Percentiles rank a stretch among this genome's conserved stretches.
These are phyloP conservation scores for Xestia rhomboidea DNA, from an alignment of 2,888 invertebrate species.

Conservation along the genomic window DNA sequence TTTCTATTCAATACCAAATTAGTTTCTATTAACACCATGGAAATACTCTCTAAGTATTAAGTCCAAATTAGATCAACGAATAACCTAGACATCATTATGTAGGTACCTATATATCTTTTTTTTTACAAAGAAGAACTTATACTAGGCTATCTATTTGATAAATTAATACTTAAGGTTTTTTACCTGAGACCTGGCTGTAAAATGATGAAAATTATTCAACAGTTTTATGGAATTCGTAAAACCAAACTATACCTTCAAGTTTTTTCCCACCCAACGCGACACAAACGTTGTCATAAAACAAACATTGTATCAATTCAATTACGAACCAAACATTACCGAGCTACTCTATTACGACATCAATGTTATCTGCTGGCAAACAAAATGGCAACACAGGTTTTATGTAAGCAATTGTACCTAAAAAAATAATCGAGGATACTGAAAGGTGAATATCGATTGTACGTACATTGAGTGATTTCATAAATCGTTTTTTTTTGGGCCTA, in stretches of 20 bases:
- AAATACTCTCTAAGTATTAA: neutral
- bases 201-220: neutral
- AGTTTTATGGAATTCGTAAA: constrained; percentile 2
- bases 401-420: constrained; percentile 38
- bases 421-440: neutral
- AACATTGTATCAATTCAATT: constrained; percentile 55
- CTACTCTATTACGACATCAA: constrained; percentile 55
- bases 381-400: constrained; percentile 50
- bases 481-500: neutral
- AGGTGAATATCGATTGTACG: neutral
- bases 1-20: neutral
- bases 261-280: neutral
- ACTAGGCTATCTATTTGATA: neutral
- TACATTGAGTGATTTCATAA: neutral
- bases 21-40: neutral
- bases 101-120: neutral
- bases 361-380: constrained; percentile 54
- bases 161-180: neutral
- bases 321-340: constrained; percentile 43
- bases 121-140: neutral
- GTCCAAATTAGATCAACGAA: neutral
- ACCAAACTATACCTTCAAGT: neutral
- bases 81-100: neutral
- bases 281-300: constrained; percentile 34
- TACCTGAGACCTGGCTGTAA: neutral